Percentiles rank a stretch among this genome's conserved stretches.
These are phyloP conservation scores for Scaptomyza flava DNA, from an alignment of 2,888 invertebrate species.

Conservation along the genomic window DNA sequence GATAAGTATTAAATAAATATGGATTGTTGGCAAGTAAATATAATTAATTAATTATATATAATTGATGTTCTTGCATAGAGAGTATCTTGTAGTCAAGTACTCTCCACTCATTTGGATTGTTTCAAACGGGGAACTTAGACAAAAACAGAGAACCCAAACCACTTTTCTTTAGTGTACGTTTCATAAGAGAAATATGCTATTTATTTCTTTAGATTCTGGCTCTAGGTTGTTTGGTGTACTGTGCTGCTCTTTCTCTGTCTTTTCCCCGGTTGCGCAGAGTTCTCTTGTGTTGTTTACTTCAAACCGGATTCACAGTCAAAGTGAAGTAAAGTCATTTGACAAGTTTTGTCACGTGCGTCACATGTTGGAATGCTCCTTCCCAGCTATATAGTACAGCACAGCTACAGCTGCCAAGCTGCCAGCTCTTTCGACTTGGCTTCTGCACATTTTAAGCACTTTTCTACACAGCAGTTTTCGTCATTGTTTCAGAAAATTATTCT, in stretches of 20 bases:
- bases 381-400: neutral
- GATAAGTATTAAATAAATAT: too few relatives aligned
- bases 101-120: slow-evolving; percentile 34
- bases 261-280: slow-evolving; percentile 1
- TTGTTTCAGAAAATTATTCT: slow-evolving; percentile 68
- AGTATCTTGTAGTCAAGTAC: neutral
- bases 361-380: slow-evolving; percentile 66
- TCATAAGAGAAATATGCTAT: slow-evolving; percentile 55
- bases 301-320: slow-evolving; percentile 62
- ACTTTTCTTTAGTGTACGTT: slow-evolving; percentile 57
- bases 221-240: neutral
- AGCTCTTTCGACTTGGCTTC: slow-evolving; percentile 44
- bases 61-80: neutral
- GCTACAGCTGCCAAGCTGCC: slow-evolving; percentile 4
- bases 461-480: slow-evolving; percentile 63
- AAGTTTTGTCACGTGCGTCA: slow-evolving; percentile 80
- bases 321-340: slow-evolving; percentile 75
- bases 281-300: slow-evolving; percentile 53
- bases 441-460: slow-evolving; percentile 68
- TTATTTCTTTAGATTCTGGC: slow-evolving; percentile 10
- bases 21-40: too few relatives aligned
- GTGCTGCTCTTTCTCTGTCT: slow-evolving; percentile 3
- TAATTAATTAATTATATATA: too few relatives aligned
- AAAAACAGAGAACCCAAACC: slow-evolving; percentile 25
- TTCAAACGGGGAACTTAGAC: slow-evolving; percentile 36